A percentile compares a stretch with the other conserved stretches of the same genome.
These are phyloP conservation scores for Mythimna albipuncta DNA, from an alignment of 2,888 invertebrate genomes.

Conservation along the genomic window DNA sequence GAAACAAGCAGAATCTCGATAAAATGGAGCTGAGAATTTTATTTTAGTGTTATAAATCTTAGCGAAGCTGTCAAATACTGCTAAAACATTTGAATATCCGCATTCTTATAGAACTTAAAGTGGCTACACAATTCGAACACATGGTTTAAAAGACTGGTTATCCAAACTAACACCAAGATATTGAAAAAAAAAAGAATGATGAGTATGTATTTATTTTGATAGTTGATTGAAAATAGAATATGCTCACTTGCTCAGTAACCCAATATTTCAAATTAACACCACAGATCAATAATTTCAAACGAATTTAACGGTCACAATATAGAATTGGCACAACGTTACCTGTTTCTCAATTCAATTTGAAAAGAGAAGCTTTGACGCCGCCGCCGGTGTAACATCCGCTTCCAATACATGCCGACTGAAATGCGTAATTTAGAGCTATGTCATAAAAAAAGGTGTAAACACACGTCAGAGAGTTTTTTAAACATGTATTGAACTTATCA, in stretches of 20 bases:
- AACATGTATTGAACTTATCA: too few relatives aligned
- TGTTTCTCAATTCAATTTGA: constrained; percentile 63
- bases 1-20: too few relatives aligned
- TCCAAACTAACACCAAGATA: too few relatives aligned
- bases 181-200: neutral
- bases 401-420: constrained; percentile 2
- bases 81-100: too few relatives aligned
- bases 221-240: neutral
- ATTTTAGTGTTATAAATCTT: too few relatives aligned
- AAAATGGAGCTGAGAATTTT: too few relatives aligned
- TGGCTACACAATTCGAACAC: too few relatives aligned
- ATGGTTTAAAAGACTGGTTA: too few relatives aligned
- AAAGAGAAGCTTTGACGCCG: constrained; percentile 66
- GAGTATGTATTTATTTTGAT: neutral
- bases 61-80: neutral
- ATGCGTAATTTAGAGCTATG: constrained; percentile 5
- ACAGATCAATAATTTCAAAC: constrained; percentile 37
- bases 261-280: neutral
- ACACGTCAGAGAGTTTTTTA: neutral
- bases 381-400: constrained; percentile 57
- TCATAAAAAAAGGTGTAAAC: neutral
- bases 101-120: too few relatives aligned
- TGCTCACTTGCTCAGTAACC: neutral
- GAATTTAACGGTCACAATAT: constrained; percentile 28
- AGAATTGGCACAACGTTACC: constrained; percentile 42